These are phyloP conservation scores for Trachelus iudaicus DNA, from an alignment of 2,888 invertebrate genomes.

Conservation along the genomic window DNA sequence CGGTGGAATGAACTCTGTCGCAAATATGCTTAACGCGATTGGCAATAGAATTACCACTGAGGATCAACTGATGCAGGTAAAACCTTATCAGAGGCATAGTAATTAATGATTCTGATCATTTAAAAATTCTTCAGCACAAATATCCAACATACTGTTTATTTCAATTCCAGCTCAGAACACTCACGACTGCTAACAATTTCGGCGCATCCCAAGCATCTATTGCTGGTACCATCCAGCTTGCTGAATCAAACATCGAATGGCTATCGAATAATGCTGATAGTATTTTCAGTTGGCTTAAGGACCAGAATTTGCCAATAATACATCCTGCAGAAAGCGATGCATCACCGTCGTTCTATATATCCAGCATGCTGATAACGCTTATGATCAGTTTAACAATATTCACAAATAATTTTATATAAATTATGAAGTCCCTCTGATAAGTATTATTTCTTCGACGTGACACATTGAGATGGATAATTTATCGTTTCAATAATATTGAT, in stretches of 20 bases:
- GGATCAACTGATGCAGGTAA: conserved; percentile 43
- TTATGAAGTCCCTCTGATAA: background rate
- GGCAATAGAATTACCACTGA: conserved; percentile 31
- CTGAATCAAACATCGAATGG: background rate
- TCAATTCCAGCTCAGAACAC: background rate
- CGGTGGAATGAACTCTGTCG: background rate
- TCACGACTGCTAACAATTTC: background rate
- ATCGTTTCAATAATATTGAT: background rate
- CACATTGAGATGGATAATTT: background rate
- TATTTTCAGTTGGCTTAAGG: background rate
- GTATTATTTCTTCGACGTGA: background rate
- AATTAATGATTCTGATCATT: background rate
- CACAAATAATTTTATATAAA: conserved; percentile 35
- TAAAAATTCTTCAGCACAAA: background rate
- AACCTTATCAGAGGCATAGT: background rate
- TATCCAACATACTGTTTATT: background rate
- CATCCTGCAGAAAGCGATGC: conserved; percentile 11
- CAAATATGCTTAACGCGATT: background rate
- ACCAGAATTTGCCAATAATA: background rate
- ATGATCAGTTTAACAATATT: background rate
- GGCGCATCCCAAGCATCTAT: background rate
- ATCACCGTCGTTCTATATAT: conserved; percentile 67
- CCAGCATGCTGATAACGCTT: background rate
- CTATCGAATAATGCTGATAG: background rate
- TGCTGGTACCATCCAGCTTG: background rate